phyloP scores from a whole-genome alignment of 2,113 vertebrate genomes.

The Tapirus terrestris region DNA sequence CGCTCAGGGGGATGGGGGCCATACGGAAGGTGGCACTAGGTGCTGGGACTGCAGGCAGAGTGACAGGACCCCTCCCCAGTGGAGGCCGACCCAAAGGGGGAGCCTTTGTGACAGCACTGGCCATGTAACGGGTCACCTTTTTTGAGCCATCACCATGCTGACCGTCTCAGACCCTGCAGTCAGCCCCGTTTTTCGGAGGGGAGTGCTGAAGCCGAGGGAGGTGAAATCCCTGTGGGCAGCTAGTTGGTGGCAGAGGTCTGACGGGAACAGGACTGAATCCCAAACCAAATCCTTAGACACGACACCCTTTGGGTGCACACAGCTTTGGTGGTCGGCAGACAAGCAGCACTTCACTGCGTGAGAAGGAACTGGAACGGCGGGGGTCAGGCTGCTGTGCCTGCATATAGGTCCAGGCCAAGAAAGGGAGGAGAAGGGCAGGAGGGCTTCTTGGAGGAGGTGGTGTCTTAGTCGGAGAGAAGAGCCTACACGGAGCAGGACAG shows the following conservation, averaged over 20 bases:
- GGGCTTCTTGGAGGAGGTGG: slow-evolving; percentile 1
- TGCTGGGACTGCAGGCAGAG: not conserved
- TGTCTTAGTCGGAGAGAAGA: not conserved
- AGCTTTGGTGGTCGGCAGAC: not conserved
- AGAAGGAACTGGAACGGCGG: not conserved
- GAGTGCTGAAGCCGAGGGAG: not conserved
- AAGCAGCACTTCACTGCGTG: not conserved
- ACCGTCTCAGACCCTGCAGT: no score
- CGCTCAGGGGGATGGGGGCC: not conserved
- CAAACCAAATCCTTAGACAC: not conserved
- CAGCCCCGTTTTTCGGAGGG: not conserved
- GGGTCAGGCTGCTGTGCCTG: not conserved
- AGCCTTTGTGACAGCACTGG: not conserved
- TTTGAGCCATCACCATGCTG: not conserved
- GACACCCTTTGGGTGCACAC: not conserved
- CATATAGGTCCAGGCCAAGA: not conserved
- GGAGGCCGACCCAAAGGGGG: not conserved
- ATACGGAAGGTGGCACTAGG: not conserved
- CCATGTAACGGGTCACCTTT: rapidly evolving
- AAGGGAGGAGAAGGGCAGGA: not conserved
- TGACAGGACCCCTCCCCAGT: not conserved
- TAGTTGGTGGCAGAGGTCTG: not conserved
- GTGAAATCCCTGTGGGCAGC: not conserved
- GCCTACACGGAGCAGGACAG: not conserved
- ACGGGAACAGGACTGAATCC: not conserved